Conservation (phyloP, 2,888 invertebrate species). For the Drosophila affinis region DNA sequence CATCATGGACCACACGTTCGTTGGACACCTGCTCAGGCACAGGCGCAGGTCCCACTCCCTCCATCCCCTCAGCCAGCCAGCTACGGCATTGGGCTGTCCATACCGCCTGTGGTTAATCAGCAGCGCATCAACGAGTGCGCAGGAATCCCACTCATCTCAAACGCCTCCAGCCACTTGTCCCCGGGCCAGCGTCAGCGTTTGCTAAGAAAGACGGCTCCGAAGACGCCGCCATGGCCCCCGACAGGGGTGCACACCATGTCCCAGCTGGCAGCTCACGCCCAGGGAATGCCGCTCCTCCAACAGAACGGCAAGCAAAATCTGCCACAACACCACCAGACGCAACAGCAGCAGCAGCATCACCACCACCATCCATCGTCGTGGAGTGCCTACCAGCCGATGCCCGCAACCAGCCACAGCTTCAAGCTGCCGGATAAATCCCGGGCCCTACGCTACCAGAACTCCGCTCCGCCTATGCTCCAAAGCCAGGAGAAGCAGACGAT, state of each 20-base stretch:
- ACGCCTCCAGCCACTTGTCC: conserved; percentile 86
- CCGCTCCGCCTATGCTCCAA: conserved; percentile 72
- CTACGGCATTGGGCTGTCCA: conserved; percentile 59
- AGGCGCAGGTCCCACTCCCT: background rate
- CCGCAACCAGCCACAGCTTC: conserved; percentile 27
- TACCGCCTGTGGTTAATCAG: conserved; percentile 73
- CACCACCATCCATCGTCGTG: conserved; percentile 35
- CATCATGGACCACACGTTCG: conserved; percentile 56
- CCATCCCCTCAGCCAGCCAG: conserved; percentile 42
- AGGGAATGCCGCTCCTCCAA: conserved; percentile 91
- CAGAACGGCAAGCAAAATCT: conserved; percentile 53
- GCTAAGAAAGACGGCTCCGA: conserved; percentile 66
- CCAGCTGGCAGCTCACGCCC: conserved; percentile 91
- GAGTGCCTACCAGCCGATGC: conserved; percentile 50
- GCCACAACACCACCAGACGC: conserved; percentile 21
- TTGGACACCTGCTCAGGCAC: conserved; percentile 8
- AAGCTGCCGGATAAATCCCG: conserved; percentile 65
- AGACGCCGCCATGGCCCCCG: conserved; percentile 48
- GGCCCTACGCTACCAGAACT: conserved; percentile 77
- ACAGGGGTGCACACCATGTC: conserved; percentile 84
- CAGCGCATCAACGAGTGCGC: conserved; percentile 88
- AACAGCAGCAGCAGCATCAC: conserved; percentile 22
- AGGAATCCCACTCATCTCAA: conserved; percentile 92
- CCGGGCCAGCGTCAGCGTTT: conserved; percentile 83
- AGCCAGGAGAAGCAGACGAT: conserved; percentile 37